A percentile compares a stretch with the other conserved stretches of the same genome.
Conservation (phyloP, 2,797 vertebrate species). For the Bradypodion pumilum region DNA sequence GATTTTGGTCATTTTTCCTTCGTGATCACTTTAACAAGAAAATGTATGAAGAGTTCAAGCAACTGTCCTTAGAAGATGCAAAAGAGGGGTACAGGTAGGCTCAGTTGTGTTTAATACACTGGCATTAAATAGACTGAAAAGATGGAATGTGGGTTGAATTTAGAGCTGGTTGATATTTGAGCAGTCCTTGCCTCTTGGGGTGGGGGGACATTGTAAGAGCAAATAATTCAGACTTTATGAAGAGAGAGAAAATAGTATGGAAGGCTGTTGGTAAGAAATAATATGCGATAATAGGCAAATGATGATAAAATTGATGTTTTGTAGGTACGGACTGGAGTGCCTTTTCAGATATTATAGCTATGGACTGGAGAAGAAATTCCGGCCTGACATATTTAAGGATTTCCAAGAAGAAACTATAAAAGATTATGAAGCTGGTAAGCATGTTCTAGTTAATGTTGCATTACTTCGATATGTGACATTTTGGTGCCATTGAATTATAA, state of each 20-base stretch:
- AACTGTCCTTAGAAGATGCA: slow-evolving; percentile 95
- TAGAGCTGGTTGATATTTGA: background rate
- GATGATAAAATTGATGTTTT: slow-evolving; percentile 20
- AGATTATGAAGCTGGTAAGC: slow-evolving; percentile 94
- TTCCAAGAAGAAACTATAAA: slow-evolving; percentile 97
- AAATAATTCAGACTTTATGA: background rate
- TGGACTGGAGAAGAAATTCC: slow-evolving; percentile 95
- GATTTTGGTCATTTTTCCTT: slow-evolving; percentile 99
- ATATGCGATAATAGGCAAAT: background rate
- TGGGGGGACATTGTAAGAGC: background rate
- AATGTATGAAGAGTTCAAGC: slow-evolving; percentile 98
- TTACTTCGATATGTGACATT: accelerated
- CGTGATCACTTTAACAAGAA: slow-evolving; percentile 98
- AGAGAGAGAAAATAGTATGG: background rate
- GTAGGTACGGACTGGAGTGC: slow-evolving; percentile 97
- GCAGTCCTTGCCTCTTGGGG: background rate
- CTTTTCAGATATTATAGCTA: slow-evolving; percentile 99
- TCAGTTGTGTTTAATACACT: background rate
- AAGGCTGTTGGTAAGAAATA: background rate
- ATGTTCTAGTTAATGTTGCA: background rate
- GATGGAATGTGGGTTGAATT: background rate
- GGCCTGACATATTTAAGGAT: slow-evolving; percentile 96
- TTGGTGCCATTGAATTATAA: accelerated
- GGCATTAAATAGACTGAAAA: background rate
- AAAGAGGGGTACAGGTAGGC: slow-evolving; percentile 95